Conservation (phyloP, 2,113 vertebrate genomes). For the Pycnonotus jocosus region DNA sequence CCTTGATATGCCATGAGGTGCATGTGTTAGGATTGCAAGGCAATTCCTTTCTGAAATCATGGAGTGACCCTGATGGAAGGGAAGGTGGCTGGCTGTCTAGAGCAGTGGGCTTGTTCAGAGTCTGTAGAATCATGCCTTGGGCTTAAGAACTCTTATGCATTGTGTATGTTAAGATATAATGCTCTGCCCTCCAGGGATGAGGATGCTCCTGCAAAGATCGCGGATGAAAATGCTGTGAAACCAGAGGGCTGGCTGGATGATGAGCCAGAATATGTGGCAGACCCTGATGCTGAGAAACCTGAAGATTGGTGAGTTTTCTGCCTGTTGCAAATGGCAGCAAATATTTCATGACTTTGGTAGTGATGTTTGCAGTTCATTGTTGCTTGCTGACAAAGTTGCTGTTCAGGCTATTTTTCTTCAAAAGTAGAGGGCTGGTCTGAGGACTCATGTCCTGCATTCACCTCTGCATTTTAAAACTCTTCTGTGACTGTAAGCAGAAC, state of each 20-base stretch:
- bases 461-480: not conserved
- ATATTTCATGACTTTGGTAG: not conserved
- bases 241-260: slow-evolving; percentile 96
- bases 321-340: not conserved
- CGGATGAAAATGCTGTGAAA: slow-evolving; percentile 89
- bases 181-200: slow-evolving; percentile 82
- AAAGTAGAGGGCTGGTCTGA: not conserved
- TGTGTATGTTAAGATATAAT: not conserved
- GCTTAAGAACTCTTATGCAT: not conserved
- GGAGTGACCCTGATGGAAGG: not conserved
- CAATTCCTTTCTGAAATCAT: not conserved
- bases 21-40: not conserved
- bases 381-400: not conserved
- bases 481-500: not conserved
- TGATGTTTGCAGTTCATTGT: not conserved
- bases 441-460: not conserved
- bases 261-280: slow-evolving; percentile 89
- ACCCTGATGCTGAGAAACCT: slow-evolving; percentile 92
- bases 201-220: slow-evolving; percentile 90
- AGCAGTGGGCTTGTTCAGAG: not conserved
- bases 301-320: slow-evolving; percentile 86
- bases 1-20: not conserved
- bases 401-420: not conserved
- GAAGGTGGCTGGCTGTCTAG: not conserved
- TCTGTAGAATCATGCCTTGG: not conserved